Evolutionary conservation across 2,113 vertebrate genomes (phyloP).

Genomic region (Notiomystis cincta): DNA sequence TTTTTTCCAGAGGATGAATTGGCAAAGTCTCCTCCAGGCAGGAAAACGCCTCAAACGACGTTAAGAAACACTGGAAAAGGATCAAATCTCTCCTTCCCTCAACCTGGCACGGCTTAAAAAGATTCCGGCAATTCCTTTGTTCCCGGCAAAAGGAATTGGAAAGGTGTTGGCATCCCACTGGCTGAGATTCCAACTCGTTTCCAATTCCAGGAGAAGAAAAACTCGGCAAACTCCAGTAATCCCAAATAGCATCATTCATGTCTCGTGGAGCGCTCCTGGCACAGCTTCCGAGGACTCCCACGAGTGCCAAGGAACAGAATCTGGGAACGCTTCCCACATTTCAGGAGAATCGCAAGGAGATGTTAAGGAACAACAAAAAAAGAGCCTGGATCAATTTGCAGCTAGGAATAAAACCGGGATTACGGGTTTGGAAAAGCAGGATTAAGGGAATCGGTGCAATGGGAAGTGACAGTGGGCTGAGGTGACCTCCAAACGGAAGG

Average conservation of each 20-base stretch:
- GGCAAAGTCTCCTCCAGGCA: background rate
- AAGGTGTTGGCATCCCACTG: background rate
- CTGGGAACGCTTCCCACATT: background rate
- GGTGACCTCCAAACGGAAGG: background rate
- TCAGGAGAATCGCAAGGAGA: background rate
- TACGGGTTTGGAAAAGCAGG: background rate
- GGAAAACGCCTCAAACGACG: background rate
- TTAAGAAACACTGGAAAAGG: background rate
- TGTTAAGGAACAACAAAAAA: background rate
- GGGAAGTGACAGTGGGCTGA: background rate
- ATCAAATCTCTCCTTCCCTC: background rate
- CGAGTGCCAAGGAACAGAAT: background rate
- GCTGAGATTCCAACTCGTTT: background rate
- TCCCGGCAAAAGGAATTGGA: background rate
- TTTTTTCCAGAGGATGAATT: background rate
- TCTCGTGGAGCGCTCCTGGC: conserved; percentile 1
- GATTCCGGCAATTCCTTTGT: background rate
- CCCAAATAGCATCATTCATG: background rate
- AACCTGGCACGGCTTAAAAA: background rate
- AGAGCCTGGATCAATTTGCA: background rate
- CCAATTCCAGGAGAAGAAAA: background rate
- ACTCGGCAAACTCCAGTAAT: background rate
- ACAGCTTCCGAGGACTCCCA: background rate
- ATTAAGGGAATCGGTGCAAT: accelerated
- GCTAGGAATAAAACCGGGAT: background rate